Evolutionary conservation across 2,113 vertebrate genomes (phyloP), one percentile per base, ranked within the genome.

Genomic region (Tragelaphus strepsiceros): DNA sequence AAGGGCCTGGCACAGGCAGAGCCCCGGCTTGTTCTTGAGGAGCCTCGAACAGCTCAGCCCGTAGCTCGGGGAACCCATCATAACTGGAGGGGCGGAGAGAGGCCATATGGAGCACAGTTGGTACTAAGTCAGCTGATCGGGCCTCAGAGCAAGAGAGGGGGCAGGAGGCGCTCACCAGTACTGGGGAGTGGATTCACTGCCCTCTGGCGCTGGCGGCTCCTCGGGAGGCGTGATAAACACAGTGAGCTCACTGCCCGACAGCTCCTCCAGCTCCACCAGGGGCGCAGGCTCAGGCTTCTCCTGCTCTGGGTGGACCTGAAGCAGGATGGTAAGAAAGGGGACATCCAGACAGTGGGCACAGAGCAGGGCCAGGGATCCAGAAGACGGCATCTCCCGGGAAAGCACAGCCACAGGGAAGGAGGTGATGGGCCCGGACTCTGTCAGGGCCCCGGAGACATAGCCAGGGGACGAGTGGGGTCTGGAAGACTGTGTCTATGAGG

Each of bases 151-250:
- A 22, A 0, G 11, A 1, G 21, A 43, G 10, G 39, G n/a, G n/a
- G n/a, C n/a, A n/a, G n/a, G 2, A 35, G 54, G 15, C 2, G 8
- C 98, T 97, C 96, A 99, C 99, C 99, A 99, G 99, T 99, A 99
- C 5, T 94, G 98, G 0, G 99, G 99, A 0, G 98, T 98, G 14
- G 98, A 98, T 62, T 99, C 99, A 0, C 98, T 91, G 3, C 99
- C 99, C 0, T 99, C 99, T 0, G 99, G 94, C 2, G 98, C 99
- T 1, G 98, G 98, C 0, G 99, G 99, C 21, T 99, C 99, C 94
- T 99, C 99, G 0, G 99, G 99, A 2, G 99, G 99, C 88, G 99
- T 99, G 98, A 99, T 99, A 90, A 99, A 99, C 53, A 99, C 99
- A 0, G 99, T 99, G 98, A 99, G 99, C 32, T 99, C 99, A 0